Conservation (phyloP, 1,140 invertebrate genomes). For the Drosophila cardini region DNA sequence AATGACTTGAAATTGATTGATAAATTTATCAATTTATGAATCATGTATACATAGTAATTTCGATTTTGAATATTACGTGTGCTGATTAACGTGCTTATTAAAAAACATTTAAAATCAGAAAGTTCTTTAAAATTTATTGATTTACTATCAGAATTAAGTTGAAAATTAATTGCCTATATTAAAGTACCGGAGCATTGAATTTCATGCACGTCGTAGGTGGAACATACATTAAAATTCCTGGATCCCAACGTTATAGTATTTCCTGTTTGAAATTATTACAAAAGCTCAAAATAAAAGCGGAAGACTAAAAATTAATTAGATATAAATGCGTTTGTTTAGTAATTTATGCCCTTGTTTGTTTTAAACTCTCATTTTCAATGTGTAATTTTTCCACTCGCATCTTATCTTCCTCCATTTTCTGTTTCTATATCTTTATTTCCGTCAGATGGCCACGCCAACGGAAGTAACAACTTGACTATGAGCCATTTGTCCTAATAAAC, state of each 20-base stretch:
- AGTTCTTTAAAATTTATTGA: background rate
- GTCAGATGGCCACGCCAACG: constrained; percentile 5
- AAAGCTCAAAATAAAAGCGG: constrained; percentile 43
- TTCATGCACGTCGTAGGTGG: too few relatives aligned
- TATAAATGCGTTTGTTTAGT: constrained; percentile 67
- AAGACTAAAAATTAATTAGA: constrained; percentile 67
- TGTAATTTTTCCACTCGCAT: background rate
- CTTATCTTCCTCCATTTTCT: background rate
- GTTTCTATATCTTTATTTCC: background rate
- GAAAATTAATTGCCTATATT: constrained; percentile 23
- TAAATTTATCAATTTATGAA: constrained; percentile 1
- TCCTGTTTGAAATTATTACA: constrained; percentile 54
- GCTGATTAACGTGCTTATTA: too few relatives aligned
- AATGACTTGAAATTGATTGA: constrained; percentile 11
- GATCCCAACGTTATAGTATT: constrained; percentile 19
- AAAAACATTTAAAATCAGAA: too few relatives aligned
- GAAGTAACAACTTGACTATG: constrained; percentile 72
- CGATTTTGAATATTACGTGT: too few relatives aligned
- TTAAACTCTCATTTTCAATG: constrained; percentile 13
- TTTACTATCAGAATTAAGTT: background rate
- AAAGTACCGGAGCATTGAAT: background rate
- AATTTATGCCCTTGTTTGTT: constrained; percentile 59
- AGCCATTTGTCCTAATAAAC: constrained; percentile 68
- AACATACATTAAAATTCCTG: constrained; percentile 13
- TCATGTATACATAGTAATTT: too few relatives aligned